These are phyloP conservation scores for Drosophila austrosaltans DNA, from an alignment of 2,888 invertebrate species.

Conservation along the genomic window DNA sequence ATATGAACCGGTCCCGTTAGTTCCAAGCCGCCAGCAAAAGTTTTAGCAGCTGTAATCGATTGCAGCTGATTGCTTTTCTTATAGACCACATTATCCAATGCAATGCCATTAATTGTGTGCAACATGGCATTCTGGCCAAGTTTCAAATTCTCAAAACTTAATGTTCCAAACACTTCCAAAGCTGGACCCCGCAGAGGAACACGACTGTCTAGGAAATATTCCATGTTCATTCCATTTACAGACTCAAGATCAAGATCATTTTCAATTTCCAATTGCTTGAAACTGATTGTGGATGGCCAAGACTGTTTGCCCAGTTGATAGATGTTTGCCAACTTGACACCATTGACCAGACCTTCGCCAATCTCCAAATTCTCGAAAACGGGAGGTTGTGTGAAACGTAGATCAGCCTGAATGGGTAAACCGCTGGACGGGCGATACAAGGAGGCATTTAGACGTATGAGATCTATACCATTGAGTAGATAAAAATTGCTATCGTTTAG, in stretches of 20 bases:
- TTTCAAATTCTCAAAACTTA: slow-evolving; percentile 75
- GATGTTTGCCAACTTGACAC: slow-evolving; percentile 42
- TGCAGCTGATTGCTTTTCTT: slow-evolving; percentile 65
- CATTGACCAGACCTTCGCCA: slow-evolving; percentile 66
- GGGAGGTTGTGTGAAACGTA: slow-evolving; percentile 63
- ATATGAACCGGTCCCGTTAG: slow-evolving; percentile 75
- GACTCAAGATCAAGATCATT: slow-evolving; percentile 56
- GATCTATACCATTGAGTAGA: slow-evolving; percentile 69
- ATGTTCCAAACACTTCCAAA: slow-evolving; percentile 74
- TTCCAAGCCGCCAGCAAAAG: slow-evolving; percentile 61
- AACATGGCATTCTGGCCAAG: slow-evolving; percentile 63
- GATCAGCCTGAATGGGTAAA: slow-evolving; percentile 54
- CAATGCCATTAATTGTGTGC: slow-evolving; percentile 75
- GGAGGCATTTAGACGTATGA: slow-evolving; percentile 73
- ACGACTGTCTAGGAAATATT: slow-evolving; percentile 76
- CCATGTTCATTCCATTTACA: slow-evolving; percentile 73
- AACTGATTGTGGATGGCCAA: slow-evolving; percentile 60
- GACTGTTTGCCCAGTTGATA: slow-evolving; percentile 45
- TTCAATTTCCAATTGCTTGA: slow-evolving; percentile 53
- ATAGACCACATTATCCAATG: slow-evolving; percentile 68
- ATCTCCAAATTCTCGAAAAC: slow-evolving; percentile 36
- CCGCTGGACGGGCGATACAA: slow-evolving; percentile 73
- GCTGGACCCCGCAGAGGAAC: slow-evolving; percentile 66
- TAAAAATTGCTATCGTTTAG: slow-evolving; percentile 38
- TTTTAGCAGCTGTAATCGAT: slow-evolving; percentile 69